A percentile compares a stretch with the other conserved stretches of the same genome.
Conservation (phyloP, 1,140 invertebrate genomes). For the Atta colombica region DNA sequence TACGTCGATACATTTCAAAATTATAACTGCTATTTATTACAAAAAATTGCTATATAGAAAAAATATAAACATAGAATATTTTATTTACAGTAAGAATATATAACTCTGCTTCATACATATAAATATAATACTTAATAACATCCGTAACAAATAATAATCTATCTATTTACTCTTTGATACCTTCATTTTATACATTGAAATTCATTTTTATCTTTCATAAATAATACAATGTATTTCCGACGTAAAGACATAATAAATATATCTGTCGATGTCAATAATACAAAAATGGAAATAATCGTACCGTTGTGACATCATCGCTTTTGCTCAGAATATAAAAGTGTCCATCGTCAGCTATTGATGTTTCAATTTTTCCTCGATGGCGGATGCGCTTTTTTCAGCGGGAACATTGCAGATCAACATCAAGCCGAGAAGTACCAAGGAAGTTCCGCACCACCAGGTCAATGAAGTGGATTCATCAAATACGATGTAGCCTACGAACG, state of each 20-base stretch:
- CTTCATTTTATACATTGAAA: background rate
- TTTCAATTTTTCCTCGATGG: slow-evolving; percentile 70
- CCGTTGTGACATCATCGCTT: background rate
- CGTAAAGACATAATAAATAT: background rate
- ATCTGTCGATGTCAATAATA: slow-evolving; percentile 11
- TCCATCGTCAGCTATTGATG: slow-evolving; percentile 62
- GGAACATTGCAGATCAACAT: slow-evolving; percentile 82
- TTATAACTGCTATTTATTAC: slow-evolving; percentile 1
- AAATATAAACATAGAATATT: background rate
- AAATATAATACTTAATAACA: background rate
- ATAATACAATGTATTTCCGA: background rate
- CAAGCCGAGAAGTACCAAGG: slow-evolving; percentile 86
- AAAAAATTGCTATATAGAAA: background rate
- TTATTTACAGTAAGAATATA: slow-evolving; percentile 19
- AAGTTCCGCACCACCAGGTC: slow-evolving; percentile 87
- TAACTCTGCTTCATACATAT: background rate
- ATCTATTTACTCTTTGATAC: background rate
- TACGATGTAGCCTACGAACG: slow-evolving; percentile 86
- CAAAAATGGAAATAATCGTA: slow-evolving; percentile 1
- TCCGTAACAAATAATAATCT: background rate
- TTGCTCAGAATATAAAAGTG: slow-evolving; percentile 27
- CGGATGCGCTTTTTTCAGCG: slow-evolving; percentile 49
- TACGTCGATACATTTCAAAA: slow-evolving; percentile 8
- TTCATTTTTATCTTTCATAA: background rate
- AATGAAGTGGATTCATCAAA: slow-evolving; percentile 87